phyloP scores from a whole-genome alignment of 2,888 invertebrate species.

The Standfussiana lucernea region DNA sequence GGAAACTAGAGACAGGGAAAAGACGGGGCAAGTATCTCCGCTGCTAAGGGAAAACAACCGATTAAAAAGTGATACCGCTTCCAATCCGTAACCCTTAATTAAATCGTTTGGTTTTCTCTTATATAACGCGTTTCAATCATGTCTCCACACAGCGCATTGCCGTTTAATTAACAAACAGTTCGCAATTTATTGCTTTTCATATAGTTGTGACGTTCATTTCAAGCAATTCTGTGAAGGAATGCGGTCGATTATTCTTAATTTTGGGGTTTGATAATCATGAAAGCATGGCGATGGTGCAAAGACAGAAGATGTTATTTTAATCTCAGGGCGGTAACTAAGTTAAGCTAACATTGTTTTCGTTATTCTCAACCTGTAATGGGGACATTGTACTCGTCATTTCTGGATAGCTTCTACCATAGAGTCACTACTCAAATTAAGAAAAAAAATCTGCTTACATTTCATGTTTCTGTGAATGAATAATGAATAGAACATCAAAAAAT shows the following conservation, averaged over 20 bases:
- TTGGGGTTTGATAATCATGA: conserved; percentile 14
- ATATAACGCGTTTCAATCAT: conserved; percentile 66
- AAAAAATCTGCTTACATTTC: too few relatives aligned
- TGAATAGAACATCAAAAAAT: too few relatives aligned
- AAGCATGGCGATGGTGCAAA: conserved; percentile 6
- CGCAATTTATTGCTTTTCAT: conserved; percentile 56
- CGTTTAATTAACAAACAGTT: conserved; percentile 47
- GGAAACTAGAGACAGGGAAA: neutral
- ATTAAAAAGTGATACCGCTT: neutral
- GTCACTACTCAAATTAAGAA: too few relatives aligned
- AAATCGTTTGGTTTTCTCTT: conserved; percentile 5
- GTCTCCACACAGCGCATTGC: conserved; percentile 57
- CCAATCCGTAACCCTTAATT: neutral
- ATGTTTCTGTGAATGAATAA: too few relatives aligned
- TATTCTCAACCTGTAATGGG: too few relatives aligned
- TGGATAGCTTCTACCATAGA: too few relatives aligned
- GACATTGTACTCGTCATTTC: too few relatives aligned
- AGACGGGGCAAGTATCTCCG: neutral
- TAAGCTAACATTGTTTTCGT: too few relatives aligned
- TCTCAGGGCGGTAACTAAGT: too few relatives aligned
- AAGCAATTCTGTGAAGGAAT: conserved; percentile 31
- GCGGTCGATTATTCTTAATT: conserved; percentile 48
- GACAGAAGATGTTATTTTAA: too few relatives aligned
- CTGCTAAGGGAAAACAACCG: neutral
- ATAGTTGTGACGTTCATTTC: conserved; percentile 43